Evolutionary conservation across 2,888 invertebrate genomes (phyloP), one percentile per base, ranked within the genome.

Genomic region (Argyresthia goedartella): DNA sequence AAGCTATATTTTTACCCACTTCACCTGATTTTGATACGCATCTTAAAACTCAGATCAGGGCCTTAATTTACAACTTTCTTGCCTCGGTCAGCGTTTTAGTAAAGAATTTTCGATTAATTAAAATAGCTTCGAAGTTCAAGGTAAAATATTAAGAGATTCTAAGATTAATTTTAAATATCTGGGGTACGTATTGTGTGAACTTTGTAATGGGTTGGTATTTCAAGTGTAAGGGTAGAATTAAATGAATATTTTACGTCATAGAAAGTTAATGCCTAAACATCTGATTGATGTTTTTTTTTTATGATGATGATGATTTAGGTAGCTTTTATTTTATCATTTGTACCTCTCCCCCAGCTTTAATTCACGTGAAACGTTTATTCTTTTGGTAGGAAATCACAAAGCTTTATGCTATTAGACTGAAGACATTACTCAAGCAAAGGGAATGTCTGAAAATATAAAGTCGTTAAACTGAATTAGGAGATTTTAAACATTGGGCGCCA

Each of bases 31-130:
- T 25, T 60, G 72, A 77, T 74, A 71, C 69, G 74, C 68, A 78
- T 77, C 73, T 72, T 60, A 58, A 66, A 68, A 60, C 64, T 60
- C 61, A 48, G 66, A 64, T 69, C 66, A 66, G 63, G 63, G 63
- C 61, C 66, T 64, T 69, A 77, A 79, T 82, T 81, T 79, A 82
- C 59, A 73, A 71, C 71, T 65, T 67, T 64, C 58, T 61, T 67
- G 64, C 65, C 55, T 64, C 64, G 63, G 61, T 65, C 69, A 60
- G 71, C 66, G 73, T 72, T 76, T 77, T 71, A 76, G 73, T 71
- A 64, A 76, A 79, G 71, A 73, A 77, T 80, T 80, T 78, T 74
- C 58, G 69, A 64, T 75, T 77, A 80, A 81, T 81, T 81, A 80
- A 81, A 81, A 80, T 73, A 69, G 68, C 65, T 70, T 59, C 62